phyloP scores from a whole-genome alignment of 2,113 vertebrate genomes.

The Scalopus aquaticus region DNA sequence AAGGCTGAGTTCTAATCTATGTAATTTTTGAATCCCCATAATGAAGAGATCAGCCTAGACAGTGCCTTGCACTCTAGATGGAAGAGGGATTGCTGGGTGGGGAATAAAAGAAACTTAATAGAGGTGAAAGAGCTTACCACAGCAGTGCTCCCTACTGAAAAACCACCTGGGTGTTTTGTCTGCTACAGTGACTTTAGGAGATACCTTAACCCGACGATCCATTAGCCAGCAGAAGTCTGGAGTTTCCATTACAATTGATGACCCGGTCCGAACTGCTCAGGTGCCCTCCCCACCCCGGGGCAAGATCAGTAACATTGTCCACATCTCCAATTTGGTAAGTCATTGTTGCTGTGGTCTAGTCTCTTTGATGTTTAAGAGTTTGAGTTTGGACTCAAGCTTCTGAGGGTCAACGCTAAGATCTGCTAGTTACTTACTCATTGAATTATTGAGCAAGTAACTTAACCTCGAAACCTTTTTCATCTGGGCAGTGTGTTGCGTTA shows the following conservation, averaged over 20 bases:
- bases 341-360: background rate
- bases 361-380: background rate
- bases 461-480: background rate
- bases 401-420: background rate
- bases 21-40: background rate
- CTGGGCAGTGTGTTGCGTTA: background rate
- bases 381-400: background rate
- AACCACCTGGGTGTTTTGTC: background rate
- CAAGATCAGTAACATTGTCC: slow-evolving; percentile 91
- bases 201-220: slow-evolving; percentile 91
- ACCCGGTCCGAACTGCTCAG: slow-evolving; percentile 89
- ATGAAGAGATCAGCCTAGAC: background rate
- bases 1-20: background rate
- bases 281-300: slow-evolving; percentile 91
- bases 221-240: slow-evolving; percentile 94
- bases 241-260: slow-evolving; percentile 93
- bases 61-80: background rate
- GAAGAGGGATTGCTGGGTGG: background rate
- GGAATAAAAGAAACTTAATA: background rate
- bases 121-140: background rate
- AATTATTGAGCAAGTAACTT: background rate
- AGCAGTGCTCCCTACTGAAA: background rate
- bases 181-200: slow-evolving; percentile 88
- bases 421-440: background rate
- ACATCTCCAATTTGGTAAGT: slow-evolving; percentile 94